phyloP scores from a whole-genome alignment of 2,113 vertebrate genomes.

The Maccullochella peelii region DNA sequence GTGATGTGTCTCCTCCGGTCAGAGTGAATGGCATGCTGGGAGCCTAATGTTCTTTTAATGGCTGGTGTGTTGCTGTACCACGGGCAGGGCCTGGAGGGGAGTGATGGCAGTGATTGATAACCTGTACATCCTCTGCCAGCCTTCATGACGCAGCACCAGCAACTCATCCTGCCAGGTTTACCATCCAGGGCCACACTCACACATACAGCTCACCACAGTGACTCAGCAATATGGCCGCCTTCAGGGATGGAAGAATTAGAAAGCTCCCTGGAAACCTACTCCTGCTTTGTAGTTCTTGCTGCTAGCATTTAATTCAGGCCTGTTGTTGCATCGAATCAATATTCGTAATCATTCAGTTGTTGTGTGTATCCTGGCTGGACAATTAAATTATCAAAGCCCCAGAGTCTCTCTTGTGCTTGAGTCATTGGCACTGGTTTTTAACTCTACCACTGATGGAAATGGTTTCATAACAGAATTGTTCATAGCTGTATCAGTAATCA shows the following conservation, averaged over 20 bases:
- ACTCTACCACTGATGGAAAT: slow-evolving; percentile 30
- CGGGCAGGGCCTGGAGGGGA: slow-evolving; percentile 25
- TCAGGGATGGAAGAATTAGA: slow-evolving; percentile 14
- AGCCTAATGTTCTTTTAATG: slow-evolving; percentile 81
- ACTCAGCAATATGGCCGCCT: slow-evolving; percentile 61
- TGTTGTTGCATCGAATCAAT: slow-evolving; percentile 61
- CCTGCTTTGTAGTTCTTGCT: slow-evolving; percentile 24
- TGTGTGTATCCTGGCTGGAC: slow-evolving; percentile 41
- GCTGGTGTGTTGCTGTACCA: slow-evolving; percentile 59
- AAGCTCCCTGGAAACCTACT: slow-evolving; percentile 32
- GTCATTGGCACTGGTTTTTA: slow-evolving; percentile 13
- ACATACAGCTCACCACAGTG: slow-evolving; percentile 42
- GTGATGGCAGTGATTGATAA: slow-evolving; percentile 73
- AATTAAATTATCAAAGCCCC: slow-evolving; percentile 58
- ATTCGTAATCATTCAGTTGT: slow-evolving; percentile 51
- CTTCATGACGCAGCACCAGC: slow-evolving; percentile 68
- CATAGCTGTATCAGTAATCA: slow-evolving; percentile 40
- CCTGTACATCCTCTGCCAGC: slow-evolving; percentile 51
- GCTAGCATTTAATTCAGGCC: slow-evolving; percentile 48
- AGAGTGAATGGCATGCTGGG: slow-evolving; percentile 66
- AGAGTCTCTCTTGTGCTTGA: slow-evolving; percentile 23
- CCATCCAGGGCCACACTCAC: slow-evolving; percentile 38
- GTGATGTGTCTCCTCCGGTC: slow-evolving; percentile 30
- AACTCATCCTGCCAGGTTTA: slow-evolving; percentile 57
- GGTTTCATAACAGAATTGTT: slow-evolving; percentile 52